Conservation (phyloP, 2,113 vertebrate genomes). For the Sapajus apella region DNA sequence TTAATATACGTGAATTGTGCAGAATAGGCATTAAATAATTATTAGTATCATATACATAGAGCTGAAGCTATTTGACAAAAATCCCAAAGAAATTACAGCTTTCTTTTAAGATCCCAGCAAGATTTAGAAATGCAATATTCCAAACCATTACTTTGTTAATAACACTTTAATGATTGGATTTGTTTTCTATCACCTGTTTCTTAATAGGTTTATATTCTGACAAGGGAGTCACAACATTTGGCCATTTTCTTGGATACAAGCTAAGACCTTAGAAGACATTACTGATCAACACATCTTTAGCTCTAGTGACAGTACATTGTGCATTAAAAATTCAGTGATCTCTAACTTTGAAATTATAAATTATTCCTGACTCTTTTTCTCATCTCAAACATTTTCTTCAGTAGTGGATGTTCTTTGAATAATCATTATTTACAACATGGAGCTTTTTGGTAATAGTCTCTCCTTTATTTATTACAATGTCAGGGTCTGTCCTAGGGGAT, state of each 20-base stretch:
- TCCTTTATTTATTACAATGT: not conserved
- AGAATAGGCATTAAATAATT: not conserved
- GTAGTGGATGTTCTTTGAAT: not conserved
- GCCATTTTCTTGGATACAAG: not conserved
- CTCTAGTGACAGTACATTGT: not conserved
- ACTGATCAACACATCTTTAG: not conserved
- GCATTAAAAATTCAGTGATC: slow-evolving; percentile 7
- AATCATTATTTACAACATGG: slow-evolving; percentile 26
- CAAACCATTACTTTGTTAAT: not conserved
- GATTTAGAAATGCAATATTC: slow-evolving; percentile 21
- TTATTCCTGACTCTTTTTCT: slow-evolving; percentile 35
- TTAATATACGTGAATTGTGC: not conserved
- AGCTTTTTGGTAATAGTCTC: not conserved
- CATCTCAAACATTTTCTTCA: not conserved
- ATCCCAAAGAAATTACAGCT: not conserved
- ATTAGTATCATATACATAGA: not conserved
- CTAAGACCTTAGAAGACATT: slow-evolving; percentile 25
- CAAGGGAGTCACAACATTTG: not conserved
- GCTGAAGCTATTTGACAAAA: slow-evolving; percentile 45
- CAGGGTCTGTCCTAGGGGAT: not conserved
- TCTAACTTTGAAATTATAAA: slow-evolving; percentile 55
- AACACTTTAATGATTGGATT: not conserved
- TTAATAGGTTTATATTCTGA: slow-evolving; percentile 18
- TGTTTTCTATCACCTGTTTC: slow-evolving; percentile 42
- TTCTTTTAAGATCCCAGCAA: slow-evolving; percentile 3